Percentiles rank a stretch among this genome's conserved stretches.
phyloP scores from a whole-genome alignment of 1,140 invertebrate genomes.

The Theocolax elegans region DNA sequence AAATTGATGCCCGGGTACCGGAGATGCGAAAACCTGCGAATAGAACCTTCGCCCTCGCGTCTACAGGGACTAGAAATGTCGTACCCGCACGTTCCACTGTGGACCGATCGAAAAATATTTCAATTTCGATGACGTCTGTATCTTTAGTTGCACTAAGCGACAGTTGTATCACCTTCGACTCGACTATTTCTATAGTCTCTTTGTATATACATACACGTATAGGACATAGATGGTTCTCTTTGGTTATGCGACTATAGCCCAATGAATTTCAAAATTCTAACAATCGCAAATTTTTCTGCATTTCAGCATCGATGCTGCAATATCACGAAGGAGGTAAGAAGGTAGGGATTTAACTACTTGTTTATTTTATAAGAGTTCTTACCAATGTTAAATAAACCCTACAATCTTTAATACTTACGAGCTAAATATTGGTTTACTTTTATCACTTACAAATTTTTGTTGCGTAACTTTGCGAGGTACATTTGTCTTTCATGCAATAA shows the following conservation, averaged over 20 bases:
- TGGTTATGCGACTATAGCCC: neutral
- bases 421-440: no score
- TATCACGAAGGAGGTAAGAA: neutral
- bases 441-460: no score
- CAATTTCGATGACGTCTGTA: no score
- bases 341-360: neutral
- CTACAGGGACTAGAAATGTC: no score
- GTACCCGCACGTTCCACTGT: no score
- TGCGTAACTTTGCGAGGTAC: no score
- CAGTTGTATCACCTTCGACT: no score
- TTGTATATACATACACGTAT: neutral
- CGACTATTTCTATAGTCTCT: conserved; percentile 4
- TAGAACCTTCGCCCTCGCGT: neutral
- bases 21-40: conserved; percentile 35
- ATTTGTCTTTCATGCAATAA: no score
- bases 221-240: neutral
- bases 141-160: no score
- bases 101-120: conserved; percentile 24
- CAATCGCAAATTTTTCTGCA: conserved; percentile 35
- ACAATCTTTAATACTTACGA: no score
- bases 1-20: conserved; percentile 45
- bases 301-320: conserved; percentile 1
- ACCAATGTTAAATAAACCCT: no score
- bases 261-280: conserved; percentile 36
- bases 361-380: conserved; percentile 25